These are phyloP conservation scores for Cygnus olor DNA, from an alignment of 2,797 vertebrate genomes.

Conservation along the genomic window DNA sequence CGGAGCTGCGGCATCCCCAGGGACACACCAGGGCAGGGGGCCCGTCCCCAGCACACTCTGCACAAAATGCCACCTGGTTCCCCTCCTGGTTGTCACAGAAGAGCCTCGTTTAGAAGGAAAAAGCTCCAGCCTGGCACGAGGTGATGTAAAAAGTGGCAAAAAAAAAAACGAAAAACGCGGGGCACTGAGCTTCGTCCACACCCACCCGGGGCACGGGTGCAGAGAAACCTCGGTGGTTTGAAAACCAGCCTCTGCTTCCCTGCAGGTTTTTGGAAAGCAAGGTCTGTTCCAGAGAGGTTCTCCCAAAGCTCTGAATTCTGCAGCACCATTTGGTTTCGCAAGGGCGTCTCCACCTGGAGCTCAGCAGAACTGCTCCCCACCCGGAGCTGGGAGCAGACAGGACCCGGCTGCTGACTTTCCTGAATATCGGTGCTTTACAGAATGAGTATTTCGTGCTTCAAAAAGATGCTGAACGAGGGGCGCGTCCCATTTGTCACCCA, in stretches of 20 bases:
- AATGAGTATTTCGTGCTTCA: background rate
- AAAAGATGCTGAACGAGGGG: background rate
- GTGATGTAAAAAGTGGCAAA: background rate
- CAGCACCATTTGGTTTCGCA: background rate
- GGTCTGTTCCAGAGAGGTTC: background rate
- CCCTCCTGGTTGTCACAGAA: background rate
- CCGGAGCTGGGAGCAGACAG: background rate
- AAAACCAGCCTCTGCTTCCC: background rate
- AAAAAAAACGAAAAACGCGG: too few species aligned
- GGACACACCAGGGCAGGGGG: too few species aligned
- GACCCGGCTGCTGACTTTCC: background rate
- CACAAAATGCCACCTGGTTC: background rate
- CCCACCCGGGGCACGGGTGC: background rate
- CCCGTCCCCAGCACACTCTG: background rate
- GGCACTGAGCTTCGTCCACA: background rate
- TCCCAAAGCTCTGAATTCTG: background rate
- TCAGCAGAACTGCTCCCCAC: background rate
- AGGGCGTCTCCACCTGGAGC: background rate
- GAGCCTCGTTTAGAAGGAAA: background rate
- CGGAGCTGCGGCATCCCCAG: background rate
- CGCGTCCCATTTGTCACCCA: background rate
- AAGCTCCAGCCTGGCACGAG: background rate
- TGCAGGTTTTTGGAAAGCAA: background rate
- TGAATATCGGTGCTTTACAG: background rate
- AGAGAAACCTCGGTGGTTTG: background rate